These are phyloP conservation scores for Actinia equina DNA, from an alignment of 64 coral and sea anemone species.

Conservation along the genomic window DNA sequence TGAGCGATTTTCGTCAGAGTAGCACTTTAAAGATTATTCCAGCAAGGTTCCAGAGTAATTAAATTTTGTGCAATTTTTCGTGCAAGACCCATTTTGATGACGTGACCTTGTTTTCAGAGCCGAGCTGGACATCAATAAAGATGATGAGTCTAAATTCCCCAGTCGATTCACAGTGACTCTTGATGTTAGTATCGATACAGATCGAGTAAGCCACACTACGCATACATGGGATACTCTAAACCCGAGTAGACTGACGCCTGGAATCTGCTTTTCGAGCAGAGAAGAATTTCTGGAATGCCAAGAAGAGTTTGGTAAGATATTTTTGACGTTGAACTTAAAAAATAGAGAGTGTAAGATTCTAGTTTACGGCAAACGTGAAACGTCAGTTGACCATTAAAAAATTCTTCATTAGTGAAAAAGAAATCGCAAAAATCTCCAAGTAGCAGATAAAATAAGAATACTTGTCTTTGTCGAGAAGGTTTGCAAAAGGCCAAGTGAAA, in stretches of 20 bases:
- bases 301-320: conserved; percentile 88
- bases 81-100: background rate
- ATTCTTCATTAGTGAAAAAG: no score
- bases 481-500: no score
- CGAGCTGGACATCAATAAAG: conserved; percentile 80
- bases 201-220: conserved; percentile 45
- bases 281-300: conserved; percentile 97
- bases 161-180: conserved; percentile 66
- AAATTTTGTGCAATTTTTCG: no score
- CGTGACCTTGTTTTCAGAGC: conserved; percentile 40
- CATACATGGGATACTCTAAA: conserved; percentile 87
- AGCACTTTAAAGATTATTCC: no score
- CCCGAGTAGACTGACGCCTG: conserved; percentile 56
- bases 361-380: no score
- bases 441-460: no score
- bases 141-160: conserved; percentile 76
- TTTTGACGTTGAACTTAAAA: background rate
- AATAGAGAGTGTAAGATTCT: background rate
- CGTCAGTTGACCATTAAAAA: no score
- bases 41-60: no score
- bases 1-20: no score
- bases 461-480: no score
- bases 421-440: no score
- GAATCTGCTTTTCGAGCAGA: conserved; percentile 84
- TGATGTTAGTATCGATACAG: conserved; percentile 81